phyloP scores from a whole-genome alignment of 2,797 vertebrate species.

The Ptychobarbus kaznakovi region DNA sequence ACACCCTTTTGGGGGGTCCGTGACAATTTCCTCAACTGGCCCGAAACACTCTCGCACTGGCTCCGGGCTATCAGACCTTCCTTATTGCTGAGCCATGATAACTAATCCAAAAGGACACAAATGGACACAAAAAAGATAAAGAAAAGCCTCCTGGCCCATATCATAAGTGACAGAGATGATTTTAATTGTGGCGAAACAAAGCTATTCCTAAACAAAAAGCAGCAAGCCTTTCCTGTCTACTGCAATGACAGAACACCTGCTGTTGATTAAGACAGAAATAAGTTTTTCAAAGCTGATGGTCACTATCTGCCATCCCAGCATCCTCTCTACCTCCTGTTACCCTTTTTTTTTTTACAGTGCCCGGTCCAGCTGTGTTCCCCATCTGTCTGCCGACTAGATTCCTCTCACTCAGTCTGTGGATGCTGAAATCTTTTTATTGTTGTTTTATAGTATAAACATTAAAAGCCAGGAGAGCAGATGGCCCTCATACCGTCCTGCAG shows the following conservation, averaged over 20 bases:
- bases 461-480: conserved; percentile 84
- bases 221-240: conserved; percentile 5
- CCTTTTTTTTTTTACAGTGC: conserved; percentile 67
- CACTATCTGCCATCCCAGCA: conserved; percentile 60
- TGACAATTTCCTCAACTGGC: not conserved
- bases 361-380: conserved; percentile 86
- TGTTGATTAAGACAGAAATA: conserved; percentile 27
- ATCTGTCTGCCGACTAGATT: conserved; percentile 81
- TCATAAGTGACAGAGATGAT: conserved; percentile 38
- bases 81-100: conserved; percentile 12
- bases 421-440: conserved; percentile 69
- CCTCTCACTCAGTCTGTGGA: conserved; percentile 51
- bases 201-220: conserved; percentile 46
- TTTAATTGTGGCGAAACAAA: conserved; percentile 27
- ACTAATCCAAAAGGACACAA: conserved; percentile 29
- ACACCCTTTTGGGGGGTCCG: not conserved
- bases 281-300: conserved; percentile 47
- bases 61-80: conserved; percentile 31
- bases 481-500: conserved; percentile 70
- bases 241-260: conserved; percentile 41
- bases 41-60: not conserved
- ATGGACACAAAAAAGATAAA: conserved; percentile 14
- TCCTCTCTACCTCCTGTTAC: conserved; percentile 70
- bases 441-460: conserved; percentile 81
- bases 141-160: conserved; percentile 37